Percentiles rank a stretch among this genome's conserved stretches.
These are phyloP conservation scores for Sitta carolinensis DNA, from an alignment of 2,797 vertebrate genomes.

Conservation along the genomic window DNA sequence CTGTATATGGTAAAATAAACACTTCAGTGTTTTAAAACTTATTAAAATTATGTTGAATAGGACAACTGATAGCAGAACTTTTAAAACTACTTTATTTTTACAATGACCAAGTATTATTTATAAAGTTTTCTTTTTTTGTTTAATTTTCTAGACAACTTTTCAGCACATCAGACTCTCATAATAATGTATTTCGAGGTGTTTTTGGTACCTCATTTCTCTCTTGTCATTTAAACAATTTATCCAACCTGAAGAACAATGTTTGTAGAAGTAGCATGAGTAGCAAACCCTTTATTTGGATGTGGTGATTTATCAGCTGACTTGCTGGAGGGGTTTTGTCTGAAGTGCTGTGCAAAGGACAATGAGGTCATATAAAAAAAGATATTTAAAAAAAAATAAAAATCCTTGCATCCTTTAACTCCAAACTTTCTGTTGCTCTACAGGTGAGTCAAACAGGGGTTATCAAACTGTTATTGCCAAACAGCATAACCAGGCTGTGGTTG, in stretches of 20 bases:
- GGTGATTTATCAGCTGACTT: background rate
- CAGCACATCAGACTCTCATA: background rate
- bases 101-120: background rate
- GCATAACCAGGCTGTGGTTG: background rate
- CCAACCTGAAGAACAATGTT: background rate
- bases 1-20: background rate
- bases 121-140: background rate
- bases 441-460: background rate
- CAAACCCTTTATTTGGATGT: background rate
- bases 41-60: background rate
- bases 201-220: accelerated
- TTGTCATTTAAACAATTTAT: background rate
- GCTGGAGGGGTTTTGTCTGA: background rate
- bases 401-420: background rate
- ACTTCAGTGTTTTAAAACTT: background rate
- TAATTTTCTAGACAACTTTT: background rate
- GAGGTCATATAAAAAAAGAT: background rate
- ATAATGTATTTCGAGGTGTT: background rate
- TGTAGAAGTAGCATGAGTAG: background rate
- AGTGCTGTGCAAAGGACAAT: background rate
- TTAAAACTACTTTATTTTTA: background rate
- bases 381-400: too few relatives aligned
- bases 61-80: background rate
- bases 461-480: background rate
- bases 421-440: background rate